Conservation (phyloP, 2,113 vertebrate genomes). For the Datnioides undecimradiatus region DNA sequence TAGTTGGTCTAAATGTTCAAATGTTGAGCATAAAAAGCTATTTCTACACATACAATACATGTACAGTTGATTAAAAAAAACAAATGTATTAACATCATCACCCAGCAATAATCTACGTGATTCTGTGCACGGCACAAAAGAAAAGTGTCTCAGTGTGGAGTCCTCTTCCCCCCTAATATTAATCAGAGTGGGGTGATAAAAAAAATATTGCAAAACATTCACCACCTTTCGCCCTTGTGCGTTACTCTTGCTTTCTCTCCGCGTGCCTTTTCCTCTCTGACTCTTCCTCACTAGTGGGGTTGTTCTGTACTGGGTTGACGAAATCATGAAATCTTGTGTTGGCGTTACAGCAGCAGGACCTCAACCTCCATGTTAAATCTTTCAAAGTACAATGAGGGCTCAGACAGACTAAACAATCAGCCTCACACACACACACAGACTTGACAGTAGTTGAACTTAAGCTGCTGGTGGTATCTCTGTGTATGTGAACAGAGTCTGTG, state of each 20-base stretch:
- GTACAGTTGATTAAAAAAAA: background rate
- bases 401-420: conserved; percentile 72
- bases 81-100: background rate
- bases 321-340: conserved; percentile 63
- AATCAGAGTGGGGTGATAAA: background rate
- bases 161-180: background rate
- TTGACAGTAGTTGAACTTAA: conserved; percentile 1
- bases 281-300: background rate
- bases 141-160: background rate
- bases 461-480: background rate
- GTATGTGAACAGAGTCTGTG: background rate
- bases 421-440: conserved; percentile 7
- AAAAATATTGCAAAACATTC: background rate
- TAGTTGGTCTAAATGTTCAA: no score
- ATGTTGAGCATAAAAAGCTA: background rate
- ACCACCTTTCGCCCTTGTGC: background rate
- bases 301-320: conserved; percentile 43
- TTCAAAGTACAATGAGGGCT: conserved; percentile 68
- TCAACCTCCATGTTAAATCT: conserved; percentile 68
- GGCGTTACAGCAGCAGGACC: conserved; percentile 62
- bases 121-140: background rate
- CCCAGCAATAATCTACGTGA: background rate
- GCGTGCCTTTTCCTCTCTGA: background rate
- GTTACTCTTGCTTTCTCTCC: background rate
- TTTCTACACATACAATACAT: background rate